phyloP scores from a whole-genome alignment of 2,113 vertebrate species.

The Centrocercus urophasianus region DNA sequence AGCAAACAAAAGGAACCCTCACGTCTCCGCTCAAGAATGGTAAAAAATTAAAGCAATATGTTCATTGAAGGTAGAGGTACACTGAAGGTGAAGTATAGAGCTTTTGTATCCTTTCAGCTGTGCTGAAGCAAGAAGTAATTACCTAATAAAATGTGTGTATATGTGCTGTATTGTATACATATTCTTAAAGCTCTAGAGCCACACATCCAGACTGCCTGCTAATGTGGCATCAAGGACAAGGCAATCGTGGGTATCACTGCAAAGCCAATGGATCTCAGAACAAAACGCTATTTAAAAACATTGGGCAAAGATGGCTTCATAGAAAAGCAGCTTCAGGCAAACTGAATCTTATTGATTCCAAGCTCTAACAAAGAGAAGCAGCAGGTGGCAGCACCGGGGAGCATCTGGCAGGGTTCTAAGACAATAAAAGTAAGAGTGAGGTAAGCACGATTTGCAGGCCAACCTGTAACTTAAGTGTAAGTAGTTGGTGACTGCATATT shows the following conservation, averaged over 20 bases:
- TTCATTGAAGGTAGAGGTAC: background rate
- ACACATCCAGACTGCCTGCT: background rate
- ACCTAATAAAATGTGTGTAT: background rate
- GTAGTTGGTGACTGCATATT: background rate
- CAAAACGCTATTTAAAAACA: background rate
- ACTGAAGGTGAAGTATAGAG: background rate
- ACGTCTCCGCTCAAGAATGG: accelerated
- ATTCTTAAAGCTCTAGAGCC: background rate
- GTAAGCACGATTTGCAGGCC: background rate
- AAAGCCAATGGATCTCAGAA: background rate
- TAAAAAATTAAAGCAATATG: background rate
- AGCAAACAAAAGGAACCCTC: background rate
- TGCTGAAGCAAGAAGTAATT: background rate
- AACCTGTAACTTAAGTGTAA: background rate
- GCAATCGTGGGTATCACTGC: background rate
- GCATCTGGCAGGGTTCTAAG: background rate
- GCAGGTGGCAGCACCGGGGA: background rate
- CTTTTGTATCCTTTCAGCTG: background rate
- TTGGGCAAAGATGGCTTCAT: background rate
- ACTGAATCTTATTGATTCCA: background rate
- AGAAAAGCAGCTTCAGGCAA: background rate
- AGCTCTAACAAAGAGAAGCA: background rate
- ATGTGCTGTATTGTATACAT: background rate
- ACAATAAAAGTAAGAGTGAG: background rate
- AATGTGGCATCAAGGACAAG: background rate